These are phyloP conservation scores for Apogon hyalosoma DNA, from an alignment of 2,797 vertebrate species.

Conservation along the genomic window DNA sequence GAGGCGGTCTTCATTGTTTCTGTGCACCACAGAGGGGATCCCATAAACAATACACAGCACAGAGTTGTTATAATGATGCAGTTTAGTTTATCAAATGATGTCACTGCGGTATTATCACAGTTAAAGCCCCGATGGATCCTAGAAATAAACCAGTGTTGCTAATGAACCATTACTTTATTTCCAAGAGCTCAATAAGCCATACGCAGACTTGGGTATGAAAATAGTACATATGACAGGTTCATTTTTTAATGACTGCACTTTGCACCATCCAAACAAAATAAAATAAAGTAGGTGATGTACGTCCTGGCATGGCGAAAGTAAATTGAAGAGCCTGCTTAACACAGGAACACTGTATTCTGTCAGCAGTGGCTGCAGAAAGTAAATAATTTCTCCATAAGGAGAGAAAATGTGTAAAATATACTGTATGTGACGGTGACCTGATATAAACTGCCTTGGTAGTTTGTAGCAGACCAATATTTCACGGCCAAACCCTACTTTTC, in stretches of 20 bases:
- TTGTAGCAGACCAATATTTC: background rate
- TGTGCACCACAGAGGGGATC: constrained; percentile 10
- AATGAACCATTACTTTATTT: constrained; percentile 43
- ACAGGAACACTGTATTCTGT: background rate
- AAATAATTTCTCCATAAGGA: background rate
- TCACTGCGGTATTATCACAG: constrained; percentile 49
- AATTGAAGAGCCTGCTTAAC: background rate
- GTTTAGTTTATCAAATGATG: constrained; percentile 64
- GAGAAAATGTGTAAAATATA: background rate
- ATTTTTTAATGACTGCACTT: constrained; percentile 45
- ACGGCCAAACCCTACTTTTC: background rate
- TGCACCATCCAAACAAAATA: constrained; percentile 27
- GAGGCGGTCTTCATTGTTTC: constrained; percentile 37
- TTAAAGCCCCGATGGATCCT: constrained; percentile 32
- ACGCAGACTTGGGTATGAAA: constrained; percentile 15
- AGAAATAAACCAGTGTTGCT: constrained; percentile 44
- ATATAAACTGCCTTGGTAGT: background rate
- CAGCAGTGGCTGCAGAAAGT: background rate
- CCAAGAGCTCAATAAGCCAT: constrained; percentile 1
- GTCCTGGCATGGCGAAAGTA: constrained; percentile 6
- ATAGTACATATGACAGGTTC: constrained; percentile 10
- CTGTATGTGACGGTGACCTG: background rate
- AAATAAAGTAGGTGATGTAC: constrained; percentile 4
- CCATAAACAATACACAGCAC: constrained; percentile 41
- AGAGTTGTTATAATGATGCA: constrained; percentile 54